These are phyloP conservation scores for Scelioninae gen. 1 DNA, from an alignment of 2,888 invertebrate species.

Conservation along the genomic window DNA sequence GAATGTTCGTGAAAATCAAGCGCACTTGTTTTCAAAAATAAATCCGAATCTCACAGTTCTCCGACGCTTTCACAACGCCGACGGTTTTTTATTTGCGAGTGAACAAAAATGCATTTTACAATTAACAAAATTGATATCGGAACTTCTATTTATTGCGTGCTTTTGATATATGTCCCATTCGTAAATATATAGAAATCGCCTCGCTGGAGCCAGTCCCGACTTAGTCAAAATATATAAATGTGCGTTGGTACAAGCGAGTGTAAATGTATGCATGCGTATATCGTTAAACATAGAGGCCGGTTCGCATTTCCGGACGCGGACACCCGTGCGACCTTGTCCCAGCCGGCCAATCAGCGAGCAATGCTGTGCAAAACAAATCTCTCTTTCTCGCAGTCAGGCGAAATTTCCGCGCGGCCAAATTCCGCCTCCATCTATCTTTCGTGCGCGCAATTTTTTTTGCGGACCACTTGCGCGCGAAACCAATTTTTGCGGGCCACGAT, in stretches of 20 bases:
- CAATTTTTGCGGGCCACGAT: slow-evolving; percentile 63
- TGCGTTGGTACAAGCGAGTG: slow-evolving; percentile 30
- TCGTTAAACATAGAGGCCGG: slow-evolving; percentile 81
- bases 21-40: slow-evolving; percentile 63
- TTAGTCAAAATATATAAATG: slow-evolving; percentile 61
- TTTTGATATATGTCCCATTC: slow-evolving; percentile 75
- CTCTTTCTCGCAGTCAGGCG: slow-evolving; percentile 70
- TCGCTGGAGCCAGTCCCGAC: slow-evolving; percentile 62
- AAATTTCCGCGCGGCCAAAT: slow-evolving; percentile 71
- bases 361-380: slow-evolving; percentile 76
- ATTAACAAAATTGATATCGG: slow-evolving; percentile 81
- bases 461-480: slow-evolving; percentile 66
- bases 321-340: slow-evolving; percentile 80
- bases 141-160: slow-evolving; percentile 76
- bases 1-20: slow-evolving; percentile 47
- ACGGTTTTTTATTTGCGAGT: slow-evolving; percentile 77
- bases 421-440: slow-evolving; percentile 41
- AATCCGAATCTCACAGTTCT: slow-evolving; percentile 56
- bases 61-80: slow-evolving; percentile 71
- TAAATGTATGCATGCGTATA: slow-evolving; percentile 72
- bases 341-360: slow-evolving; percentile 76
- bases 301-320: slow-evolving; percentile 82
- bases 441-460: slow-evolving; percentile 41
- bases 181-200: slow-evolving; percentile 70
- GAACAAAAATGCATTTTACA: slow-evolving; percentile 74